Evolutionary conservation across 2,113 vertebrate species (phyloP), one percentile per base, ranked within the genome.

Genomic region (Brachypteracias leptosomus): DNA sequence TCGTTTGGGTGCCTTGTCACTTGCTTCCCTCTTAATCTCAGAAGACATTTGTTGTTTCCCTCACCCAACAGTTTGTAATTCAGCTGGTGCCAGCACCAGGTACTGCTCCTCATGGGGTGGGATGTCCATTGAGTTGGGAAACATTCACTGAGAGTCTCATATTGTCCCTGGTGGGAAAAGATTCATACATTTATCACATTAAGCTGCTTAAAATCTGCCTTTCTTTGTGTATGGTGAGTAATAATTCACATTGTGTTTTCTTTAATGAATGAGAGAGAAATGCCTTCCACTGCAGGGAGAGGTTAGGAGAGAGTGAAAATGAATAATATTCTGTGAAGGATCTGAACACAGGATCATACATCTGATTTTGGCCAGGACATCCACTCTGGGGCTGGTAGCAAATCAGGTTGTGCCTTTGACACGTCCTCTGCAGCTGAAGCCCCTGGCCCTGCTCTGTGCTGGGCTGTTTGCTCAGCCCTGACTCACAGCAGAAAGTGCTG

Each of bases 401-500:
- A 28, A 9, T 7, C 24, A 51, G 29, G 19, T 16, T 1, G 11
- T 0, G 5, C 24, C 6, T 54, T 33, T 33, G 2, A 18, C 11
- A 7, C 40, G 11, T 51, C 65, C 80, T 87, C 65, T 12, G 72
- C 47, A 71, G 46, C 14, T 13, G 25, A 70, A 58, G 67, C 42
- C 25, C 71, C 59, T 18, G 13, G 51, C 36, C 36, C 90, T 12
- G 0, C 36, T 40, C 90, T 12, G 0, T 3, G 20, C n/a, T 26
- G 28, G 67, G 71, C 26, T 31, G 2, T 40, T 38, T 31, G n/a
- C 3, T 66, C 28, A 20, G 66, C 59, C 9, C 6, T 57, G 75
- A 59, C 82, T 90, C 76, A 20, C 0, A 13, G 16, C 67, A 88
- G 36, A 54, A 79, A 77, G 20, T 55, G 54, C 49, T 86, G 4